These are phyloP conservation scores for Siniperca chuatsi DNA, from an alignment of 2,113 vertebrate species.

Conservation along the genomic window DNA sequence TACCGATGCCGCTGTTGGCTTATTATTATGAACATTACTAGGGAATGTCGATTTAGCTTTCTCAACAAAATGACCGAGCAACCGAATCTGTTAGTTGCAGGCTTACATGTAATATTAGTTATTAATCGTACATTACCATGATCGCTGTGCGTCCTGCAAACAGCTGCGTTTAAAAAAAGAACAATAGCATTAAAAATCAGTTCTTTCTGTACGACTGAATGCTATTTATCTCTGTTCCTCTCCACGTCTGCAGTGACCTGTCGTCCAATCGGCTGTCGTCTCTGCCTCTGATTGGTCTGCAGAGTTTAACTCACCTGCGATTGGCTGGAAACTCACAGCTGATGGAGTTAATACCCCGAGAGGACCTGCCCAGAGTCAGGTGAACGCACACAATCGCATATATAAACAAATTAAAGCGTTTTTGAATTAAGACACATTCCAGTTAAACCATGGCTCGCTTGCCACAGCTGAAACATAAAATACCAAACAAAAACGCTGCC, in stretches of 20 bases:
- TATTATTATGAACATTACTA: too few species aligned
- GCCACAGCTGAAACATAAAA: slow-evolving; percentile 14
- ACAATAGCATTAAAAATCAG: too few species aligned
- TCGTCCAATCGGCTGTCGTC: slow-evolving; percentile 93
- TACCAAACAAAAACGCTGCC: background rate
- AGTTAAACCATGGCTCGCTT: too few species aligned
- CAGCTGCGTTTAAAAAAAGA: too few species aligned
- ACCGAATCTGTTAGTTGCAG: too few species aligned
- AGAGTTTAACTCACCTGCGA: slow-evolving; percentile 94
- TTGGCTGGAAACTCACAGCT: slow-evolving; percentile 93
- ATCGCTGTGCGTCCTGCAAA: too few species aligned
- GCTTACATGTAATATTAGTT: too few species aligned
- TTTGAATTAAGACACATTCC: background rate
- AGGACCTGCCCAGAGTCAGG: slow-evolving; percentile 95
- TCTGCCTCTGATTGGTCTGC: slow-evolving; percentile 91
- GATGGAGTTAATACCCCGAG: slow-evolving; percentile 89
- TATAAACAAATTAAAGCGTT: background rate
- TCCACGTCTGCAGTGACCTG: slow-evolving; percentile 89
- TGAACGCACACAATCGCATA: slow-evolving; percentile 50
- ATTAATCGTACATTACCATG: too few species aligned
- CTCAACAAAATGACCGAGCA: too few species aligned
- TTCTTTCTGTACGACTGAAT: too few species aligned
- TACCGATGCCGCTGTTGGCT: too few species aligned
- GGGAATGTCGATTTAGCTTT: too few species aligned
- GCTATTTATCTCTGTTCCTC: background rate